Evolutionary conservation across 2,113 vertebrate genomes (phyloP), one percentile per base, ranked within the genome.

Genomic region (Mellivora capensis): DNA sequence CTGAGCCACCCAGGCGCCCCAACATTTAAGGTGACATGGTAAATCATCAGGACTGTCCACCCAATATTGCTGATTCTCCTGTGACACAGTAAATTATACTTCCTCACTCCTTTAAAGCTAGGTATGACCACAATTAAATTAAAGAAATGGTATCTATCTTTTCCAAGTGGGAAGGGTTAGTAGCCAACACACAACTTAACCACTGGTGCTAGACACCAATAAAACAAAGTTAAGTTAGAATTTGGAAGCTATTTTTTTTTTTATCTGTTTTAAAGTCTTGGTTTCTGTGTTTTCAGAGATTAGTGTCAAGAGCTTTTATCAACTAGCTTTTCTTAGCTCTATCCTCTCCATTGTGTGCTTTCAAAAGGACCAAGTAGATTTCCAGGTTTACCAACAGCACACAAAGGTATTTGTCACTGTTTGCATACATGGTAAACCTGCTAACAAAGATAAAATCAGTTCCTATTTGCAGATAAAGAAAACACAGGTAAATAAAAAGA

Each of bases 221-320:
- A 91, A 93, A 37, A 64, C 20, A 42, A 83, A 93, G 67, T 69
- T 21, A 86, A 61, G 64, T n/a, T 27, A 96, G 31, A 95, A 94
- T 91, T 31, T 80, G 13, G 20, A 84, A 59, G 17, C 6, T 20
- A 52, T n/a, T 14, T 90, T 74, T 79, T 81, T 79, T 42, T 52
- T 15, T 0, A 34, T 91, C 37, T 39, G 20, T 72, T 79, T 42
- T 49, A 6, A 47, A 89, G n/a, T 82, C 64, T 89, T 67, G 47
- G 15, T 80, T 96, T 96, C 25, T 90, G 57, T 82, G 64, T 87
- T 93, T 91, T 95, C 8, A 93, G 49, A 82, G 18, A 87, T 81
- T 67, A 67, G 29, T 39, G 23, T 72, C 23, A 87, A 77, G 25
- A 27, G 34, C 10, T 93, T 93, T 72, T 31, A 77, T 64, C 42